Percentiles rank a stretch among this genome's conserved stretches.
These are phyloP conservation scores for Pseudocheirus occidentalis DNA, from an alignment of 2,797 vertebrate species.

Conservation along the genomic window DNA sequence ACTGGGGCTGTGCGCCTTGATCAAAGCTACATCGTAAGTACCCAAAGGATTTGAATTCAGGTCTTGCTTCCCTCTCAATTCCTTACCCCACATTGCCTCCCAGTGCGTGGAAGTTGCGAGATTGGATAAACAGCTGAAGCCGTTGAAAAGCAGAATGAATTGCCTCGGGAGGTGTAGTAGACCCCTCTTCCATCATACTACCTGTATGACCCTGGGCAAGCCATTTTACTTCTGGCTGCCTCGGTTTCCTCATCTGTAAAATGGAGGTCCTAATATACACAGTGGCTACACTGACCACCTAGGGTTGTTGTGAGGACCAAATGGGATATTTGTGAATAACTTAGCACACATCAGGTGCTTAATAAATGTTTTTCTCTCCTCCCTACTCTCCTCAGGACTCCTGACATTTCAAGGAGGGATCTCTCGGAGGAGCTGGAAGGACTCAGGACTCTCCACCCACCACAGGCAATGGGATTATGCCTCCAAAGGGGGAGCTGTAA, in stretches of 20 bases:
- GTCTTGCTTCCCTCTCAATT: not conserved
- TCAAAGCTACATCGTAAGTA: not conserved
- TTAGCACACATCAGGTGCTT: not conserved
- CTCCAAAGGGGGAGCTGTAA: no score
- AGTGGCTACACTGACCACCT: not conserved
- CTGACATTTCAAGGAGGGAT: no score
- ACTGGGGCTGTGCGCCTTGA: not conserved
- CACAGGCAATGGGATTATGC: no score
- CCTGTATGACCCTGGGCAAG: not conserved
- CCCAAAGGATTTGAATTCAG: not conserved
- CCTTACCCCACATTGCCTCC: not conserved
- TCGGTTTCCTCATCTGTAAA: not conserved
- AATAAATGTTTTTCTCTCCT: no score
- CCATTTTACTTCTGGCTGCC: not conserved
- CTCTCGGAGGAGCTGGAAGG: no score
- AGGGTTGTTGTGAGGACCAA: not conserved
- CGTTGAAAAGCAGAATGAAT: not conserved
- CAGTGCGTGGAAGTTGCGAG: not conserved
- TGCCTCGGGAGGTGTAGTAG: not conserved
- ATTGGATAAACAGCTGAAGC: not conserved
- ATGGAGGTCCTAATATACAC: not conserved
- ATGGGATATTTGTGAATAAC: not conserved
- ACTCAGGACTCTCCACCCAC: no score
- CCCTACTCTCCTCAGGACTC: no score
- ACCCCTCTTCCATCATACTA: not conserved